Base-by-base conservation (phyloP, 2,888 invertebrate species). In the Acleris laterana region DNA sequence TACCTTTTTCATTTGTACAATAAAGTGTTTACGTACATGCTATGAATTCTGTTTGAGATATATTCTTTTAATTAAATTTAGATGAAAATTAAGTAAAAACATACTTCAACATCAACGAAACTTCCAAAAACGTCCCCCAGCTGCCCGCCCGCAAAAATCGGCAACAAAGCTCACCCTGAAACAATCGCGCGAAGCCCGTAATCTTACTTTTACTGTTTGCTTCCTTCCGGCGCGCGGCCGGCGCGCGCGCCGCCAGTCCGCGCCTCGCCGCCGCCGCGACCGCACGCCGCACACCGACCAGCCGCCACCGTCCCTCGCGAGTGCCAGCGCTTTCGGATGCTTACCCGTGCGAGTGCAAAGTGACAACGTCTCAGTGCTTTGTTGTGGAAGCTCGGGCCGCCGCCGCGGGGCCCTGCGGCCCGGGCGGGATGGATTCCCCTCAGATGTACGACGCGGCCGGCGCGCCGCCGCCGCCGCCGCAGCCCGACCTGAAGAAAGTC, bases 401-500 rank as follows among this genome's bases (percentile, higher is more conserved):
- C 83, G 83, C 90, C 90, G 85, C 88, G 84, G 89, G 89, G 88
- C 88, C 88, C 75, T 82, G 88, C 71, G 89, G 88, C 88, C 89
- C 89, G 84, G 81, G 85, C 86, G 90, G 92, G 72, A 96, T 96
- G 96, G 96, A 96, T 93, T 96, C 96, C 81, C 96, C 97, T 74
- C 96, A 96, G 92, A 96, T 97, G 96, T 97, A 97, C 94, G 97
- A 97, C 87, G 94, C 94, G 84, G 94, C 95, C 84, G 94, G 89
- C 80, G 89, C 93, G 68, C 94, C 94, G 76, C 93, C 93, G 79
- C 94, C 94, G 77, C 93, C 95, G 72, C 95, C 95, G 72, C 95
- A 94, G 75, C 94, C 94, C 70, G 93, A 93, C 81, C 88, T 93
- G 72, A 93, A 93, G 82, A 93, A 93, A 76, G 89, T 93, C 73